Percentiles rank a stretch among this genome's conserved stretches.
phyloP scores from a whole-genome alignment of 2,113 vertebrate genomes.

The Halichoeres trimaculatus region DNA sequence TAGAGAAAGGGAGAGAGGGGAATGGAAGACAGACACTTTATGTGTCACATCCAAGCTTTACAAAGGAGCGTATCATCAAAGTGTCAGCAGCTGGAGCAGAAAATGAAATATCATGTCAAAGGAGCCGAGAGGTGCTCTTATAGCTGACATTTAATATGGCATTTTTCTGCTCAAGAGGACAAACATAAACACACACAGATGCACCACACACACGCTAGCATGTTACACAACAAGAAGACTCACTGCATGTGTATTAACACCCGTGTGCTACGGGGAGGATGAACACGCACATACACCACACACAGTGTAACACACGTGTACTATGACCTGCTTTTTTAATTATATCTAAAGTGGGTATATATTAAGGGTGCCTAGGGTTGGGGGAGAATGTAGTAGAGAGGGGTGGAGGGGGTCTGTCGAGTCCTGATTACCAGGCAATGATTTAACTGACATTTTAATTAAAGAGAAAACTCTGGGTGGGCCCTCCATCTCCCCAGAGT shows the following conservation, averaged over 20 bases:
- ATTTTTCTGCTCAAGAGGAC: slow-evolving; percentile 58
- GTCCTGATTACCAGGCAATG: slow-evolving; percentile 83
- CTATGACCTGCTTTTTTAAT: slow-evolving; percentile 73
- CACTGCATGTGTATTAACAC: slow-evolving; percentile 10
- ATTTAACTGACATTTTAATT: slow-evolving; percentile 88
- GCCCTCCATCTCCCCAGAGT: slow-evolving; percentile 76
- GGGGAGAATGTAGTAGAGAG: slow-evolving; percentile 49
- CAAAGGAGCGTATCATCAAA: slow-evolving; percentile 71
- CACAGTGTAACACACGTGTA: slow-evolving; percentile 8
- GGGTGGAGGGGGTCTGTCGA: slow-evolving; percentile 66
- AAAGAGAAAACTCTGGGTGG: slow-evolving; percentile 82
- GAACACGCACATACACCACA: slow-evolving; percentile 13
- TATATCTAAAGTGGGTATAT: slow-evolving; percentile 63
- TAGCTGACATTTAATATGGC: slow-evolving; percentile 76
- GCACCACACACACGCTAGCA: background rate
- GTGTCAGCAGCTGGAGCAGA: slow-evolving; percentile 72
- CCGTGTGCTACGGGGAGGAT: background rate
- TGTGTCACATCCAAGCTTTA: slow-evolving; percentile 64
- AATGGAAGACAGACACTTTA: slow-evolving; percentile 64
- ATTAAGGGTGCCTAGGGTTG: slow-evolving; percentile 55
- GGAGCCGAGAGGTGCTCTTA: slow-evolving; percentile 63
- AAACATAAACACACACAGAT: slow-evolving; percentile 49
- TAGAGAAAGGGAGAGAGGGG: slow-evolving; percentile 71
- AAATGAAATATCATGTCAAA: slow-evolving; percentile 77
- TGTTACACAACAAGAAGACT: slow-evolving; percentile 22